Percentiles rank a stretch among this genome's conserved stretches.
phyloP scores from a whole-genome alignment of 2,797 vertebrate genomes.

The Phaenicophaeus curvirostris region DNA sequence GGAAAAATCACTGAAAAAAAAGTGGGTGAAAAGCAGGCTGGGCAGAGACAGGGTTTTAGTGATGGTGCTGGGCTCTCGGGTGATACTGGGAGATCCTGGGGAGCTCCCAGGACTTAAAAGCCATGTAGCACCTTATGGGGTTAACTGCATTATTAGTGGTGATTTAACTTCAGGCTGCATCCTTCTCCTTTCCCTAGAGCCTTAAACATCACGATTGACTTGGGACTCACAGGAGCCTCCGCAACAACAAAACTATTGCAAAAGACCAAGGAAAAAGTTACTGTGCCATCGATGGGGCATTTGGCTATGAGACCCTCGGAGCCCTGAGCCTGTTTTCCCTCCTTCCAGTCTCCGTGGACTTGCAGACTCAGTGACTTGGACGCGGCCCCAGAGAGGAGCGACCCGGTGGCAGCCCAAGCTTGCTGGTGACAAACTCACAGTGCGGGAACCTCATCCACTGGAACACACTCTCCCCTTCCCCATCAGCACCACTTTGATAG shows the following conservation, averaged over 20 bases:
- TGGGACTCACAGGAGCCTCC: background rate
- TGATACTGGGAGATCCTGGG: background rate
- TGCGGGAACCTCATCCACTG: background rate
- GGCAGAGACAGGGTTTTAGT: background rate
- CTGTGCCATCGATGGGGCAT: background rate
- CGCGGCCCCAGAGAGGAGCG: background rate
- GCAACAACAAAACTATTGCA: background rate
- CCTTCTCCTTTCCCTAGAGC: background rate
- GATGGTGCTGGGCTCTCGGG: background rate
- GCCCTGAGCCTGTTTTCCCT: background rate
- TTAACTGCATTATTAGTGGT: background rate
- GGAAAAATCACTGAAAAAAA: background rate
- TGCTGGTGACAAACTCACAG: background rate
- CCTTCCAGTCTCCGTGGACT: background rate
- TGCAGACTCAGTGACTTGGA: background rate
- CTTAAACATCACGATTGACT: background rate
- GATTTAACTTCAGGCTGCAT: background rate
- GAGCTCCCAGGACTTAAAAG: background rate
- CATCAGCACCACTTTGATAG: background rate
- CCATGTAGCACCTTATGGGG: background rate
- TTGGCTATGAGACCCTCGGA: background rate
- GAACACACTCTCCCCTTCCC: accelerated
- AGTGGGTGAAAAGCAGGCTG: background rate
- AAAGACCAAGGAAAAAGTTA: background rate
- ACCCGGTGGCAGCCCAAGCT: background rate